Conservation (phyloP, 2,888 invertebrate genomes). For the Drosophila anomalata region DNA sequence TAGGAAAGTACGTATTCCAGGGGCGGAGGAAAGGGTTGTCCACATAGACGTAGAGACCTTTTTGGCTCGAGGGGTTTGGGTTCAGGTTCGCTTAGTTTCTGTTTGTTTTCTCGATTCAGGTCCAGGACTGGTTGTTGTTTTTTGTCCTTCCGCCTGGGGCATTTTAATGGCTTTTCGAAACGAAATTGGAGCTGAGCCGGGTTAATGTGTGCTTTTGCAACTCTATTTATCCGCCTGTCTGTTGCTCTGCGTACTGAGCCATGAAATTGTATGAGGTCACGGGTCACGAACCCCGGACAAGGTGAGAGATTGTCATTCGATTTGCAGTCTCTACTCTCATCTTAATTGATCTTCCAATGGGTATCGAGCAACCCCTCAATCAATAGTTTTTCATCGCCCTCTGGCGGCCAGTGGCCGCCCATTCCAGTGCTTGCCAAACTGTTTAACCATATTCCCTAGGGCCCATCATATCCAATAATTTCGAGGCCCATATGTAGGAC, state of each 20-base stretch:
- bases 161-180: conserved; percentile 46
- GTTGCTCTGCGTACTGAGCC: conserved; percentile 28
- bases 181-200: conserved; percentile 33
- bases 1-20: conserved; percentile 5
- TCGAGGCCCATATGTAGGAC: conserved; percentile 42
- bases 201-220: conserved; percentile 32
- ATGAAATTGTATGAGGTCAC: conserved; percentile 44
- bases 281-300: conserved; percentile 16
- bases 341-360: conserved; percentile 73
- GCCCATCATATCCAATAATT: conserved; percentile 52
- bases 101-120: conserved; percentile 55
- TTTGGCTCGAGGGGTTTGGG: conserved; percentile 43
- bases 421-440: conserved; percentile 52
- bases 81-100: conserved; percentile 62
- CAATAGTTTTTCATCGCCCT: conserved; percentile 59
- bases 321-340: neutral
- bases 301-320: conserved; percentile 12
- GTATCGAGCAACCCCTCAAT: conserved; percentile 68
- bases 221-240: conserved; percentile 30
- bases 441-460: conserved; percentile 21
- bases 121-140: conserved; percentile 25
- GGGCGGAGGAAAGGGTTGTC: conserved; percentile 71
- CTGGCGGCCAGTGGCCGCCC: conserved; percentile 49
- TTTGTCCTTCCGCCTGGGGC: conserved; percentile 27
- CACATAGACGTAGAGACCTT: conserved; percentile 35